Base-by-base conservation (phyloP, 2,888 invertebrate genomes). In the Ethmia dodecea region DNA sequence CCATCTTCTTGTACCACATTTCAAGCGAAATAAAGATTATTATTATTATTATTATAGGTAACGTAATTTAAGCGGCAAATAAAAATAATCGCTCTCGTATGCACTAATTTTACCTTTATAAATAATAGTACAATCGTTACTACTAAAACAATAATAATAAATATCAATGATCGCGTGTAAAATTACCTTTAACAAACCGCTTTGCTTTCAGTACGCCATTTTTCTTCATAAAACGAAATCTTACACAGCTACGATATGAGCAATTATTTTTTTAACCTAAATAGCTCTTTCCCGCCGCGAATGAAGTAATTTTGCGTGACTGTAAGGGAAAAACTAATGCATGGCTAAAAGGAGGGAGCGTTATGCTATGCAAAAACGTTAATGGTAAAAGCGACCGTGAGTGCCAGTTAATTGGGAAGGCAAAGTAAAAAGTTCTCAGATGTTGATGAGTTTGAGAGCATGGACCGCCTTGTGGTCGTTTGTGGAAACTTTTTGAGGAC, bases 271-370 rank as follows among this genome's bases (percentile, higher is more conserved):
- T 36, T 48, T 37, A 31, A 28, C 30, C 31, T 31, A 35, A 38
- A 35, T 43, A 38, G 37, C 43, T 43, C 37, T 43, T 43, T 51
- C 44, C 47, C 36, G 39, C 36, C 38, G 51, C 49, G 52, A 67
- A 69, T 72, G 54, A 67, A 69, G 69, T 63, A 52, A 71, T 71
- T 67, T 71, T 54, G 59, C 67, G 63, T 69, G 69, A 54, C 52
- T 32, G 13, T 31, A 37, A 34, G 18, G 3, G 33, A 39, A 39
- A 45, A 44, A 37, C 42, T 35, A 42, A 42, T 42, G 37, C 34
- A 40, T 27, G 33, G 33, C 31, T 33, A 18, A 37, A 40, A 37
- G 13, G 16, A 29, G 16, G 18, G 26, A 30, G 26, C 26, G 26
- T 28, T 28, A 16, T 20, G 28, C 13, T 52, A 53, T 54, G 54